phyloP scores from a whole-genome alignment of 2,888 invertebrate genomes.

The Adineta ricciae region DNA sequence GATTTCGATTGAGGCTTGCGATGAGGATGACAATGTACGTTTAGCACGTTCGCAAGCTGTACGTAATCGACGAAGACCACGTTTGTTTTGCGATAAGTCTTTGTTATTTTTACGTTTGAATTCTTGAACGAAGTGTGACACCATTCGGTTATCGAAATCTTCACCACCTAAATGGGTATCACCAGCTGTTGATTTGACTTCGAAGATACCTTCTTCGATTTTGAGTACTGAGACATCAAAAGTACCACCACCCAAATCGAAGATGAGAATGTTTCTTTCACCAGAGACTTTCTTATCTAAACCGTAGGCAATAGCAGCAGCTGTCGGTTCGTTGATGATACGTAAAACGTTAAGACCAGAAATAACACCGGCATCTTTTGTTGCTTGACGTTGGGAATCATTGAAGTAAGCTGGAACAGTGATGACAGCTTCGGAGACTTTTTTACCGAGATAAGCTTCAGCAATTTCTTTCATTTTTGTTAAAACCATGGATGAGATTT shows the following conservation, averaged over 20 bases:
- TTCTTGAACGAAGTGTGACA: slow-evolving; percentile 47
- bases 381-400: slow-evolving; percentile 53
- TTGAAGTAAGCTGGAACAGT: slow-evolving; percentile 51
- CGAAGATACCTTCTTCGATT: slow-evolving; percentile 84
- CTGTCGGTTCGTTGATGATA: slow-evolving; percentile 69
- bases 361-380: slow-evolving; percentile 75
- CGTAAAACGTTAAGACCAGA: slow-evolving; percentile 75
- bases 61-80: slow-evolving; percentile 76
- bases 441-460: slow-evolving; percentile 37
- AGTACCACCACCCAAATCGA: slow-evolving; percentile 71
- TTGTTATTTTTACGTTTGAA: slow-evolving; percentile 51
- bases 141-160: slow-evolving; percentile 56
- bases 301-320: slow-evolving; percentile 55
- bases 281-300: slow-evolving; percentile 54
- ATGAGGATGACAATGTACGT: slow-evolving; percentile 55
- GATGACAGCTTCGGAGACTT: slow-evolving; percentile 47
- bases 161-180: slow-evolving; percentile 87
- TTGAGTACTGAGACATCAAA: slow-evolving; percentile 88
- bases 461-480: slow-evolving; percentile 34
- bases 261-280: slow-evolving; percentile 56
- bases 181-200: slow-evolving; percentile 86
- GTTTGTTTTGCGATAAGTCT: slow-evolving; percentile 60
- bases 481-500: slow-evolving; percentile 34
- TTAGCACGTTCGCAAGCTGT: slow-evolving; percentile 71
- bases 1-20: slow-evolving; percentile 67